Base-by-base conservation (phyloP, 37 sponge, comb jelly and placozoan species). In the Beroe ovata region DNA sequence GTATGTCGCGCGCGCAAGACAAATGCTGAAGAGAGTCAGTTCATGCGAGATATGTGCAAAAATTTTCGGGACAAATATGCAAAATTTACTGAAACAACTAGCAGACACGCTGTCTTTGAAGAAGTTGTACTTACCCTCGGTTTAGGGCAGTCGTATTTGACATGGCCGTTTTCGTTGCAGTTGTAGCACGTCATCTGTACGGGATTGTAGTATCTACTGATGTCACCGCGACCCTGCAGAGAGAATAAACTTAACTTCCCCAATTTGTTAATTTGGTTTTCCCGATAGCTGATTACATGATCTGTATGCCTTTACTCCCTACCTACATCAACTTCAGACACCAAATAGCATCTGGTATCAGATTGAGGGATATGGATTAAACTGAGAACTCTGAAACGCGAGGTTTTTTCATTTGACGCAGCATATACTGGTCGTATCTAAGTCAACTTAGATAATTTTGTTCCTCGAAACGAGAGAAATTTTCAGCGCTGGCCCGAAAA, bases 71-170 rank as follows among this genome's bases (percentile, higher is more conserved):
- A 47, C 54, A 47, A 47, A 47, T 47, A 16, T 47, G 54, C 54
- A 47, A 11, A 11, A 47, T 47, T 6, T 47, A 11, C 54, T 47
- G 11, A 47, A 47, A 47, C 11, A 16, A 47, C 54, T 47, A 47
- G 54, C 54, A 47, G 54, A 47, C 54, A 47, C 54, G 54, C 11
- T 47, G 54, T 47, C 54, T 29, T 29, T 62, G 63, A 62, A 18
- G 26, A 19, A 58, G 18, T 19, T 18, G 71, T 69, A 69, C 20
- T 39, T 42, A 77, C 84, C 84, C 28, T 77, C 0, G 84, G 84
- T 42, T 42, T 39, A 38, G 84, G 84, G 41, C 84, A 77, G 28
- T 77, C 84, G 84, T 42, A 77, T 54, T 77, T 77, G 84, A 77
- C 42, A 77, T 77, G 84, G 4, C 84, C 84, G 54, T 39, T 39